A percentile compares a stretch with the other conserved stretches of the same genome.
Evolutionary conservation across 1,140 invertebrate species (phyloP).

Genomic region (Panulirus ornatus): DNA sequence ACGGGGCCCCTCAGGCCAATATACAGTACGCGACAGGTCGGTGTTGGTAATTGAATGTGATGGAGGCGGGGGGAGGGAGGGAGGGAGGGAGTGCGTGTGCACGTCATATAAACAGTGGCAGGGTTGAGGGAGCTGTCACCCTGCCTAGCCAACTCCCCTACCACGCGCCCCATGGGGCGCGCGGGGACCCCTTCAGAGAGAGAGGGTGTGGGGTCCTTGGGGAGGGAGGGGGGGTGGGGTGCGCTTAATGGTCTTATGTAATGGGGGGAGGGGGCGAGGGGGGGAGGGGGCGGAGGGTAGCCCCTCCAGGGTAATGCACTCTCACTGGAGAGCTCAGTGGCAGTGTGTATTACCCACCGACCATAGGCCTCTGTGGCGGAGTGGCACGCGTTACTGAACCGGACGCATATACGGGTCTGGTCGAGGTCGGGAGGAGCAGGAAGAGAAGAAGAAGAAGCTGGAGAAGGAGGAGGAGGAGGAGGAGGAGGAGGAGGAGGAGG

Average conservation of each 20-base stretch:
- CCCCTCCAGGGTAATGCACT: too few relatives aligned
- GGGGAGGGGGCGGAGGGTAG: neutral
- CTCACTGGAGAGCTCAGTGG: too few relatives aligned
- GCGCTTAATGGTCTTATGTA: too few relatives aligned
- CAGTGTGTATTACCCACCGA: too few relatives aligned
- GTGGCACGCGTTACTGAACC: too few relatives aligned
- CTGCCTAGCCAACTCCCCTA: neutral
- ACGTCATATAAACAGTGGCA: neutral
- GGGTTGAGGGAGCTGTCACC: neutral
- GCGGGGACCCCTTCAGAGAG: neutral
- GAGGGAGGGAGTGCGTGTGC: neutral
- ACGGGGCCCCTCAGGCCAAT: neutral
- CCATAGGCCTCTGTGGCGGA: too few relatives aligned
- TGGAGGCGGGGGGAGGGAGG: neutral
- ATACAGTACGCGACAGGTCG: neutral
- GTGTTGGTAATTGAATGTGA: neutral
- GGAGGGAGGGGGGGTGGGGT: neutral
- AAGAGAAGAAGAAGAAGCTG: neutral
- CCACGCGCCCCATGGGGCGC: neutral
- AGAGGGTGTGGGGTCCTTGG: neutral
- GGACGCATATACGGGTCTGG: neutral
- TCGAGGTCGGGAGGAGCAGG: neutral
- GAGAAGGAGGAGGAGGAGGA: neutral
- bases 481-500: neutral
- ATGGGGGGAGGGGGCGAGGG: neutral